Percentiles rank a stretch among this genome's conserved stretches.
Conservation (phyloP, 1,140 invertebrate genomes). For the Papilio xuthus region DNA sequence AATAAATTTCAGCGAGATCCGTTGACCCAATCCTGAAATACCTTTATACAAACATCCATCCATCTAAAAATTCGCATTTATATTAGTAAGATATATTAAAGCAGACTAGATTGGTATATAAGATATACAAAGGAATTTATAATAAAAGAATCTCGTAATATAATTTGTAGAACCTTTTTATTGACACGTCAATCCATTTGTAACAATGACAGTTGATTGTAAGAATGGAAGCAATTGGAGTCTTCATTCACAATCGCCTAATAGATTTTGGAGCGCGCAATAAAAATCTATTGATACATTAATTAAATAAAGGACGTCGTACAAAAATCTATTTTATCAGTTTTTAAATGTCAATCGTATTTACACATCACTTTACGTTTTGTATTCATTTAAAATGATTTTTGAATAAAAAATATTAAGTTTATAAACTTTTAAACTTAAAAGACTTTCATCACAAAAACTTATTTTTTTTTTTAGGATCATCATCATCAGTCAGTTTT, state of each 20-base stretch:
- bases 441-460: too few species aligned
- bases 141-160: not conserved
- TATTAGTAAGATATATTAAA: too few species aligned
- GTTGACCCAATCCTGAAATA: too few species aligned
- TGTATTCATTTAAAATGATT: not conserved
- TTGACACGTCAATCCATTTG: conserved; percentile 28
- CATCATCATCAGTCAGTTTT: too few species aligned
- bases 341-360: not conserved
- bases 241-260: conserved; percentile 1
- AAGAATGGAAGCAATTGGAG: not conserved
- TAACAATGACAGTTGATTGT: conserved; percentile 21
- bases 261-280: not conserved
- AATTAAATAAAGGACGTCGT: not conserved
- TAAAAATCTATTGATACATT: conserved; percentile 11
- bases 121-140: not conserved
- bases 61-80: too few species aligned
- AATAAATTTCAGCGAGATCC: too few species aligned
- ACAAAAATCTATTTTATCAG: not conserved
- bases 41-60: too few species aligned
- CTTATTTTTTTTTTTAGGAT: too few species aligned
- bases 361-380: not conserved
- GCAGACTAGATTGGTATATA: too few species aligned
- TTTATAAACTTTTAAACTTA: not conserved
- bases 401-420: not conserved
- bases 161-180: conserved; percentile 26